A percentile compares a stretch with the other conserved stretches of the same genome.
Evolutionary conservation across 1,140 invertebrate species (phyloP).

Genomic region (Epicauta chinensis): DNA sequence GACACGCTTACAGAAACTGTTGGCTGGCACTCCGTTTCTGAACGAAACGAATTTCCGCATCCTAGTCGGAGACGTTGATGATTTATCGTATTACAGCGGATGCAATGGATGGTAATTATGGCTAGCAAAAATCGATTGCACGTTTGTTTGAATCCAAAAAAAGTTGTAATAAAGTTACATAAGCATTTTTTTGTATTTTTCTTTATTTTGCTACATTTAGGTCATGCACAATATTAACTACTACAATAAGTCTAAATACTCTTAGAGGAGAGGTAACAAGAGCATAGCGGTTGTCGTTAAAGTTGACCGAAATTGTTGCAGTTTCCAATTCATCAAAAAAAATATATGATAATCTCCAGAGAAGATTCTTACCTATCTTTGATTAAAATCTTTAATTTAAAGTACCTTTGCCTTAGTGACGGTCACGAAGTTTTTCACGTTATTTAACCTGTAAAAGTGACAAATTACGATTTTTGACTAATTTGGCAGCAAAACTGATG

Average conservation of each 20-base stretch:
- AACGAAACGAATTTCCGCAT: constrained; percentile 64
- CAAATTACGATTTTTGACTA: neutral
- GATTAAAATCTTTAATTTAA: constrained; percentile 16
- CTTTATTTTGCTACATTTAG: too few species aligned
- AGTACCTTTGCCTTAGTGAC: constrained; percentile 16
- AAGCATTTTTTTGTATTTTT: too few species aligned
- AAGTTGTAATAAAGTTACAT: too few species aligned
- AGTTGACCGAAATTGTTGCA: constrained; percentile 3
- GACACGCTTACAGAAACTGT: constrained; percentile 59
- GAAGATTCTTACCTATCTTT: neutral
- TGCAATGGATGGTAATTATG: too few species aligned
- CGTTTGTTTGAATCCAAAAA: too few species aligned
- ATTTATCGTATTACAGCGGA: too few species aligned
- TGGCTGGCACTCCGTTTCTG: constrained; percentile 48
- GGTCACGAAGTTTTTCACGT: constrained; percentile 14
- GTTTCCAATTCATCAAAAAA: constrained; percentile 6
- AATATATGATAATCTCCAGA: constrained; percentile 12
- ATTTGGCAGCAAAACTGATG: too few species aligned
- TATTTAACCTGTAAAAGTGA: constrained; percentile 1
- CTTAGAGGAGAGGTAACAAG: constrained; percentile 8
- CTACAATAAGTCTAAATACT: constrained; percentile 9
- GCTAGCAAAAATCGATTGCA: too few species aligned
- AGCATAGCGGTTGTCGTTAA: constrained; percentile 14
- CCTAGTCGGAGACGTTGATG: constrained; percentile 45
- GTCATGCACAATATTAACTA: too few species aligned